Base-by-base conservation (phyloP, 2,888 invertebrate species). In the Steinernema hermaphroditum region DNA sequence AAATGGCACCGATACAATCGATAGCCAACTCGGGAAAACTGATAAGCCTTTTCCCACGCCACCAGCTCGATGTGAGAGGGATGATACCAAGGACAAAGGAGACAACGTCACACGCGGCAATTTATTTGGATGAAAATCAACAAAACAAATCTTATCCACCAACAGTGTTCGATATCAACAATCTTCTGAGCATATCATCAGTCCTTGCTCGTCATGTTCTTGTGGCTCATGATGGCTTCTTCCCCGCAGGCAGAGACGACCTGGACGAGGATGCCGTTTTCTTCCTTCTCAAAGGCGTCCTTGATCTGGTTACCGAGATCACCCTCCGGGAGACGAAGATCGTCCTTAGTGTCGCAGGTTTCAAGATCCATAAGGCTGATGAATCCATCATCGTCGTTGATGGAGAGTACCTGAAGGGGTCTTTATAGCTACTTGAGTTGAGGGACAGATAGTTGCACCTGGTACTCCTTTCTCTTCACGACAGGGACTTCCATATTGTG, bases 401-500 rank as follows among this genome's bases (percentile, higher is more conserved):
- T 93, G 86, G 94, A 92, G 87, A 95, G 80, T 69, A 83, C 90
- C 91, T 95, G 27, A 12, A 37, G 37, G 12, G 37, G 37, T 37
- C 37, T 37, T 37, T 37, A 4, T 12, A 12, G 46, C 4, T 4
- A 16, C 4, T 19, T 4, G 19, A n/a, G 4, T 46, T 4, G 46
- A 41, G 8, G 9, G 9, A 24, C 4, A 27, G 1, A 8, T 9
- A n/a, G 37, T 77, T 73, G 4, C 9, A 91, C 91, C 89, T 91
- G 94, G 90, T 94, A 96, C 89, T 98, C 98, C 89, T 93, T 94
- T 88, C 97, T 93, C 90, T 94, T 94, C 77, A 98, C 97, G 90
- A 95, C 93, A 77, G 98, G 98, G 81, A 97, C 97, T 88, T 96
- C 94, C 96, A 98, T 97, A 90, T 98, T 98, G 91, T 98, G 97